A percentile compares a stretch with the other conserved stretches of the same genome.
phyloP scores from a whole-genome alignment of 2,888 invertebrate genomes.

The Parelbella ahira region DNA sequence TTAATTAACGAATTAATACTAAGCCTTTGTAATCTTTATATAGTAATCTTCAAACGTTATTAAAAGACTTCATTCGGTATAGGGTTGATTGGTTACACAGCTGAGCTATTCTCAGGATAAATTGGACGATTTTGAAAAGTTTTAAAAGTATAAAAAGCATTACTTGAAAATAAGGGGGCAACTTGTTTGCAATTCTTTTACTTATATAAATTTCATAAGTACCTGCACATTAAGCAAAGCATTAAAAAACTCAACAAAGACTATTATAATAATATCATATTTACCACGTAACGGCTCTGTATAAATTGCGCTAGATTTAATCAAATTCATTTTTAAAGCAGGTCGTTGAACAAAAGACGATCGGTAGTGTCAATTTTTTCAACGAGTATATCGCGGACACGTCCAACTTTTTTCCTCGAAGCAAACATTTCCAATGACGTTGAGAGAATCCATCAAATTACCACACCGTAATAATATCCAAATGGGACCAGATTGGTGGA shows the following conservation, averaged over 20 bases:
- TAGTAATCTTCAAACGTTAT: no score
- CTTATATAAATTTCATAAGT: no score
- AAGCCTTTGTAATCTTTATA: no score
- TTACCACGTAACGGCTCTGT: slow-evolving; percentile 4
- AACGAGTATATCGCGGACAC: slow-evolving; percentile 33
- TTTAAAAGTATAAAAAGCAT: no score
- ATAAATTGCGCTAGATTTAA: slow-evolving; percentile 13
- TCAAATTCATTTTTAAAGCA: slow-evolving; percentile 9
- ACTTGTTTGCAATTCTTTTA: no score
- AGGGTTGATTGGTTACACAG: no score
- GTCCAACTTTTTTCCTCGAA: slow-evolving; percentile 9
- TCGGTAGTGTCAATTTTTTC: slow-evolving; percentile 7
- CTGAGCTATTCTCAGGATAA: no score
- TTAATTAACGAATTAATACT: no score
- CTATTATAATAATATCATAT: slow-evolving; percentile 1
- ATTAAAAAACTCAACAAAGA: not conserved
- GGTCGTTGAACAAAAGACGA: not conserved
- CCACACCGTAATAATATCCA: slow-evolving; percentile 20
- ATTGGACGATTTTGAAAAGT: no score
- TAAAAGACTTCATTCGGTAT: no score
- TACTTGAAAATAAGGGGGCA: no score
- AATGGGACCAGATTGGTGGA: slow-evolving; percentile 39
- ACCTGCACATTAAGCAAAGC: no score
- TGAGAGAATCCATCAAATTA: slow-evolving; percentile 21
- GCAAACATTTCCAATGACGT: slow-evolving; percentile 2